Evolutionary conservation across 2,888 invertebrate species (phyloP).

Genomic region (Elegia similella): DNA sequence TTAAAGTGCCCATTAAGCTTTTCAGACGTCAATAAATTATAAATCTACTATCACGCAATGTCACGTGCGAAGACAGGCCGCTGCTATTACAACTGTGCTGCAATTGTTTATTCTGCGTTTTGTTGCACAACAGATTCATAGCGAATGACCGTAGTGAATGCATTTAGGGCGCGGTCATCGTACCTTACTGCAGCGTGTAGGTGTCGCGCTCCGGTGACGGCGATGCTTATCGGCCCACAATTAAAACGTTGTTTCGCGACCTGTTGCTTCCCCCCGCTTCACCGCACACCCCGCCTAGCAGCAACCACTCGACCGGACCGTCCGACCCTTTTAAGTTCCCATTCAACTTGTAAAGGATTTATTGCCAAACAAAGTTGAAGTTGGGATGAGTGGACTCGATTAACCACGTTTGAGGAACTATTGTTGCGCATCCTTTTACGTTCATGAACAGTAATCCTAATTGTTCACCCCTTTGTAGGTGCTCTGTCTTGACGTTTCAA

Average conservation of each 20-base stretch:
- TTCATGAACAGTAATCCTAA: background rate
- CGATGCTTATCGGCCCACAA: slow-evolving; percentile 75
- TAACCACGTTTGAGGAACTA: slow-evolving; percentile 27
- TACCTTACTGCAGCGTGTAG: slow-evolving; percentile 53
- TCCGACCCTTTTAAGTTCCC: slow-evolving; percentile 43
- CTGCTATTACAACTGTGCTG: background rate
- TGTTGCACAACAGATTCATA: slow-evolving; percentile 20
- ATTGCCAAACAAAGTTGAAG: slow-evolving; percentile 43
- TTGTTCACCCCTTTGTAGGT: background rate
- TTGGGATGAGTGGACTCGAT: slow-evolving; percentile 35
- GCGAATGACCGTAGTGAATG: slow-evolving; percentile 46
- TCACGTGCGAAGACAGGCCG: background rate
- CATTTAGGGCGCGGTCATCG: slow-evolving; percentile 72
- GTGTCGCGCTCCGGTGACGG: slow-evolving; percentile 71
- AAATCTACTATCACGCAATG: background rate
- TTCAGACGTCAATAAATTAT: background rate
- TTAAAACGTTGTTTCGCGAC: slow-evolving; percentile 79
- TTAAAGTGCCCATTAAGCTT: background rate
- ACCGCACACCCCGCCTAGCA: slow-evolving; percentile 36
- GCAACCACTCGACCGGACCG: slow-evolving; percentile 43
- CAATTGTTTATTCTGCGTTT: background rate
- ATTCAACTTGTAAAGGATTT: slow-evolving; percentile 41
- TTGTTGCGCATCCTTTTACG: slow-evolving; percentile 4
- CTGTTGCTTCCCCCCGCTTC: slow-evolving; percentile 61
- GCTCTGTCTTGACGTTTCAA: background rate